A percentile compares a stretch with the other conserved stretches of the same genome.
Evolutionary conservation across 2,797 vertebrate genomes (phyloP).

Genomic region (Phylloscopus collybita): DNA sequence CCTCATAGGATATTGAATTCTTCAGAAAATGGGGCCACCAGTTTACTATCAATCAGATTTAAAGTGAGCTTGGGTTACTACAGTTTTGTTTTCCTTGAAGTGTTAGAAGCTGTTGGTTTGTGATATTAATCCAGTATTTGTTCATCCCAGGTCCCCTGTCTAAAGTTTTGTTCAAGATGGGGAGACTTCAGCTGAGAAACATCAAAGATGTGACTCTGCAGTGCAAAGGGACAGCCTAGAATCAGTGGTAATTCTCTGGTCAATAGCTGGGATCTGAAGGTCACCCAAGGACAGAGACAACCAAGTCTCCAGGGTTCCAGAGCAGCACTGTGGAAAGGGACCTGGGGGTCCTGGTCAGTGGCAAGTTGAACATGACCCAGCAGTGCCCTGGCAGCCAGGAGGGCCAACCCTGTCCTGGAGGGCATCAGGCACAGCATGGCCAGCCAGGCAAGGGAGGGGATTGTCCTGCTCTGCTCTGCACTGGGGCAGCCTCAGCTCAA

Average conservation of each 20-base stretch:
- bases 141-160: not conserved
- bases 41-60: slow-evolving; percentile 18
- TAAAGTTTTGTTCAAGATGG: not conserved
- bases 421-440: accelerated
- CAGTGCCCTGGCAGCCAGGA: not conserved
- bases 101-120: not conserved
- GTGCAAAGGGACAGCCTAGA: not conserved
- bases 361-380: not conserved
- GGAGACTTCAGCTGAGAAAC: not conserved
- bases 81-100: not conserved
- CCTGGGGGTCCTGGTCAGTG: accelerated
- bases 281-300: not conserved
- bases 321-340: not conserved
- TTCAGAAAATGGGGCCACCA: slow-evolving; percentile 15
- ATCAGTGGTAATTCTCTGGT: not conserved
- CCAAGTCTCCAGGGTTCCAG: not conserved
- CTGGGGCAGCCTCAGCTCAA: accelerated
- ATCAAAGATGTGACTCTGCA: not conserved
- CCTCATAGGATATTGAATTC: not conserved
- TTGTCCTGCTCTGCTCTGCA: accelerated
- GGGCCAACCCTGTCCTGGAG: accelerated
- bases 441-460: accelerated
- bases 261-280: not conserved
- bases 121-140: not conserved
- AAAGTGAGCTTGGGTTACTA: not conserved